A percentile compares a stretch with the other conserved stretches of the same genome.
Conservation (phyloP, 2,888 invertebrate species). For the Trichogramma dendrolimi region DNA sequence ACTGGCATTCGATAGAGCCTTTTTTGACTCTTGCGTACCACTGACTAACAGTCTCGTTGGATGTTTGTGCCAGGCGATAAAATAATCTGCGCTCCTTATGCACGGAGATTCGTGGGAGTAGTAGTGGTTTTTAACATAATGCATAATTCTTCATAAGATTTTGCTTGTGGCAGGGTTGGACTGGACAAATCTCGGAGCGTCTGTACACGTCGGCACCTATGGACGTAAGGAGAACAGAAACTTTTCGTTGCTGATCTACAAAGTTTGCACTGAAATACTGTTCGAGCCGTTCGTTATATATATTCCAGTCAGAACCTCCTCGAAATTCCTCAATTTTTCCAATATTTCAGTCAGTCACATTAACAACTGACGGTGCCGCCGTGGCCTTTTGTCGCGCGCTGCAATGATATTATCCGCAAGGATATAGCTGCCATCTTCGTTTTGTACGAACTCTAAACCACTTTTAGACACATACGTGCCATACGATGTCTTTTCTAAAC, state of each 20-base stretch:
- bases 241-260: constrained; percentile 27
- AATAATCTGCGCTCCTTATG: constrained; percentile 29
- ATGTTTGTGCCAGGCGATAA: constrained; percentile 35
- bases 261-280: constrained; percentile 31
- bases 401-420: too few relatives aligned
- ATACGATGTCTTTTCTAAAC: too few relatives aligned
- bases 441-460: too few relatives aligned
- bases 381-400: too few relatives aligned
- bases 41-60: constrained; percentile 22
- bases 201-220: constrained; percentile 30
- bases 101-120: constrained; percentile 25
- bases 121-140: constrained; percentile 24
- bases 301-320: constrained; percentile 27
- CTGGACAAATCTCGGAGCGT: constrained; percentile 29
- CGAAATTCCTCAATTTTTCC: constrained; percentile 19
- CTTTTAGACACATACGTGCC: too few relatives aligned
- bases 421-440: too few relatives aligned
- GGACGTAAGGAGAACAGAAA: constrained; percentile 30
- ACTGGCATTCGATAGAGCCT: constrained; percentile 28
- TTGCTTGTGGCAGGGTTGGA: constrained; percentile 29
- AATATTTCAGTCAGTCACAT: not conserved
- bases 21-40: constrained; percentile 40
- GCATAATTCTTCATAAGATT: constrained; percentile 26
- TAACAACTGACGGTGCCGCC: too few relatives aligned
- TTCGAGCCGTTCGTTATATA: constrained; percentile 30